Percentiles rank a stretch among this genome's conserved stretches.
phyloP scores from a whole-genome alignment of 2,113 vertebrate genomes.

The Probosciger aterrimus region DNA sequence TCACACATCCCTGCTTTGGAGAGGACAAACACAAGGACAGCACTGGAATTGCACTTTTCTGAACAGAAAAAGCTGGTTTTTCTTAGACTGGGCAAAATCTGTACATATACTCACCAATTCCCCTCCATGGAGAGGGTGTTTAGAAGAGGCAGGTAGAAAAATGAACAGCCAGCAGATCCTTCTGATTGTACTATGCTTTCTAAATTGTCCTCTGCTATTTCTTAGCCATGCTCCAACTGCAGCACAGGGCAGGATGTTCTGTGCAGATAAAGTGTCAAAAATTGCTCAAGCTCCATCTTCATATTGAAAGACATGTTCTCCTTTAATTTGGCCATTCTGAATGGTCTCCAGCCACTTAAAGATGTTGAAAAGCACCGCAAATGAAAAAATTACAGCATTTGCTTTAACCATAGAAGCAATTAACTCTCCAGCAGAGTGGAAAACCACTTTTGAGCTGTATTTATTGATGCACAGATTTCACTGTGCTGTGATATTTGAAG shows the following conservation, averaged over 20 bases:
- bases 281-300: background rate
- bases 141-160: background rate
- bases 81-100: background rate
- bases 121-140: background rate
- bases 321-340: slow-evolving; percentile 31
- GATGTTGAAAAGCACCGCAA: slow-evolving; percentile 59
- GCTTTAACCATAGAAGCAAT: slow-evolving; percentile 70
- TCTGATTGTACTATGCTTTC: background rate
- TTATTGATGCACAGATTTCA: slow-evolving; percentile 79
- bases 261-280: slow-evolving; percentile 28
- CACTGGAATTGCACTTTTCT: background rate
- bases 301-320: background rate
- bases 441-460: slow-evolving; percentile 74
- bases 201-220: background rate
- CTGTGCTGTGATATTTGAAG: slow-evolving; percentile 77
- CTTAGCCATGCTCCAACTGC: background rate
- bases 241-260: background rate
- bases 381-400: slow-evolving; percentile 65
- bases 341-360: background rate
- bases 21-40: background rate
- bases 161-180: background rate
- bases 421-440: slow-evolving; percentile 73
- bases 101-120: background rate
- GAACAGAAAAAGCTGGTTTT: background rate
- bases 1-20: background rate